Percentiles rank a stretch among this genome's conserved stretches.
Evolutionary conservation across 2,113 vertebrate species (phyloP).

Genomic region (Motacilla alba): DNA sequence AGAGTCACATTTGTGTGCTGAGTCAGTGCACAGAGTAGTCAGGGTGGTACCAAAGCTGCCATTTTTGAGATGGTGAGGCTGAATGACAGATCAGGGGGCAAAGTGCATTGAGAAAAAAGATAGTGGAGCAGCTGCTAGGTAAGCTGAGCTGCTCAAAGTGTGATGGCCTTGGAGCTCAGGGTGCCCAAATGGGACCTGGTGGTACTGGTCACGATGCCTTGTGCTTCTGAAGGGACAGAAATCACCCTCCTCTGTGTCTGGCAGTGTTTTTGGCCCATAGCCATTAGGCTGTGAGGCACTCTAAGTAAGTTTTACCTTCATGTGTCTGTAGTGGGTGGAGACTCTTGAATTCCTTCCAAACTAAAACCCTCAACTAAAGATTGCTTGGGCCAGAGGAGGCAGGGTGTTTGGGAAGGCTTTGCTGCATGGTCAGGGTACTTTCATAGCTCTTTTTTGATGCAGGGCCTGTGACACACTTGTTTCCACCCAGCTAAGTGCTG

Average conservation of each 20-base stretch:
- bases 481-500: not conserved
- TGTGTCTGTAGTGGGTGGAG: not conserved
- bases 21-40: not conserved
- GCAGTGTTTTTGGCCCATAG: not conserved
- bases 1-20: not conserved
- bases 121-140: not conserved
- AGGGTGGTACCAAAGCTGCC: not conserved
- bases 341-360: not conserved
- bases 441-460: not conserved
- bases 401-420: not conserved
- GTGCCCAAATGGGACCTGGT: not conserved
- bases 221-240: not conserved
- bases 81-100: not conserved
- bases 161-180: not conserved
- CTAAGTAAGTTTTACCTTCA: not conserved
- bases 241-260: fast-evolving
- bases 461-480: not conserved
- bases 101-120: not conserved
- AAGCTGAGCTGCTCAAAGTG: not conserved
- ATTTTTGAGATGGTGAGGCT: not conserved
- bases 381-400: not conserved
- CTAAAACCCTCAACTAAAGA: not conserved
- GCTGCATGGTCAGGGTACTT: not conserved
- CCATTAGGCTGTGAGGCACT: not conserved
- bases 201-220: not conserved